Evolutionary conservation across 1,140 invertebrate species (phyloP).

Genomic region (Drosophila hydei): DNA sequence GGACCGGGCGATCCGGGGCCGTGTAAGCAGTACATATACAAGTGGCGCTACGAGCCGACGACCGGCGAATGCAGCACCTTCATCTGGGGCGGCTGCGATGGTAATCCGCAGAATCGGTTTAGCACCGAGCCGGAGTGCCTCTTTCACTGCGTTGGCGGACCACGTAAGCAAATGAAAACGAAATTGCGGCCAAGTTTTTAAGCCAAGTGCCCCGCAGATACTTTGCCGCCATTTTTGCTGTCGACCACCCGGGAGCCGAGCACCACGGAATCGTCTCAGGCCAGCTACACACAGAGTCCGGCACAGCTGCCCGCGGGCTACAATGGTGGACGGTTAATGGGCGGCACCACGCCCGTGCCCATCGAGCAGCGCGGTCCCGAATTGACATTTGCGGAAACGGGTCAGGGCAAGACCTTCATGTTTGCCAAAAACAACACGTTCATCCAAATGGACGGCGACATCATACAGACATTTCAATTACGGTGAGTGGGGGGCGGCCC

Average conservation of each 20-base stretch:
- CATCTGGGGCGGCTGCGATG: conserved; percentile 90
- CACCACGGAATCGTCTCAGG: conserved; percentile 84
- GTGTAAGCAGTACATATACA: conserved; percentile 88
- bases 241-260: conserved; percentile 84
- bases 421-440: conserved; percentile 94
- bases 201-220: conserved; percentile 55
- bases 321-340: conserved; percentile 28
- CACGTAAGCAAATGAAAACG: conserved; percentile 81
- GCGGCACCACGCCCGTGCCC: conserved; percentile 86
- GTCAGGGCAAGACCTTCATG: conserved; percentile 91
- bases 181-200: neutral
- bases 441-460: conserved; percentile 93
- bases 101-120: conserved; percentile 91
- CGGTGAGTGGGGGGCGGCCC: conserved; percentile 85
- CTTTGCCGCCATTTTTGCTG: conserved; percentile 84
- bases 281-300: conserved; percentile 71
- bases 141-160: conserved; percentile 86
- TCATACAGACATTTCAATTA: conserved; percentile 93
- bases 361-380: conserved; percentile 89
- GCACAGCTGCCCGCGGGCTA: conserved; percentile 51
- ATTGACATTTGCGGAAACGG: conserved; percentile 92
- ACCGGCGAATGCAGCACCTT: conserved; percentile 89
- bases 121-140: conserved; percentile 89
- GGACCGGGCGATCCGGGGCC: conserved; percentile 85
- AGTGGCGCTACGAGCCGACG: conserved; percentile 90